phyloP scores from a whole-genome alignment of 2,888 invertebrate species.

The Molorchus minor region DNA sequence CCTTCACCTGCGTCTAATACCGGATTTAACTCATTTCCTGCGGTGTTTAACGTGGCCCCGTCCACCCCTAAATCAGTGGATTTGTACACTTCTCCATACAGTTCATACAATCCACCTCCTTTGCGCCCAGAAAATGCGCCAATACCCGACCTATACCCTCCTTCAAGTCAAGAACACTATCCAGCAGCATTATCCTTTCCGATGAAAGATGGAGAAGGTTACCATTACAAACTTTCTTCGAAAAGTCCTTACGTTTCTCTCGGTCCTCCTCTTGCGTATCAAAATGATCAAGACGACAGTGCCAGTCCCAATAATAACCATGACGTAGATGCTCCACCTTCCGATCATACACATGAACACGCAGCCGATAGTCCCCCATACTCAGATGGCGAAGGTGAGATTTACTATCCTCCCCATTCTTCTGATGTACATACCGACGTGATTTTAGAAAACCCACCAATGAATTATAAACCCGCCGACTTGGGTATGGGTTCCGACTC shows the following conservation, averaged over 20 bases:
- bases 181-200: constrained; percentile 24
- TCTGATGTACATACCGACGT: constrained; percentile 26
- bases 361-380: constrained; percentile 40
- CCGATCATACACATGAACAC: constrained; percentile 35
- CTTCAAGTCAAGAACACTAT: constrained; percentile 28
- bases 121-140: constrained; percentile 34
- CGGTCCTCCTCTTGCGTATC: constrained; percentile 45
- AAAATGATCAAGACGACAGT: constrained; percentile 20
- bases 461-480: constrained; percentile 20
- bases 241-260: constrained; percentile 39
- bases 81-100: constrained; percentile 53
- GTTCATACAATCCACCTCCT: constrained; percentile 54
- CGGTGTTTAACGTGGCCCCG: constrained; percentile 37
- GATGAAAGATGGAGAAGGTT: constrained; percentile 22
- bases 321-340: constrained; percentile 26
- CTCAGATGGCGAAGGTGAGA: constrained; percentile 43
- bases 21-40: constrained; percentile 35
- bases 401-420: constrained; percentile 47
- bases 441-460: constrained; percentile 27
- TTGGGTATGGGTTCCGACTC: background rate
- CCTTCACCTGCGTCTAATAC: constrained; percentile 23
- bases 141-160: constrained; percentile 36
- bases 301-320: constrained; percentile 15
- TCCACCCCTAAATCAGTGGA: constrained; percentile 38
- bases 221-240: constrained; percentile 27